Evolutionary conservation across 1,140 invertebrate genomes (phyloP), one percentile per base, ranked within the genome.

Genomic region (Lepidotrigona ventralis): DNA sequence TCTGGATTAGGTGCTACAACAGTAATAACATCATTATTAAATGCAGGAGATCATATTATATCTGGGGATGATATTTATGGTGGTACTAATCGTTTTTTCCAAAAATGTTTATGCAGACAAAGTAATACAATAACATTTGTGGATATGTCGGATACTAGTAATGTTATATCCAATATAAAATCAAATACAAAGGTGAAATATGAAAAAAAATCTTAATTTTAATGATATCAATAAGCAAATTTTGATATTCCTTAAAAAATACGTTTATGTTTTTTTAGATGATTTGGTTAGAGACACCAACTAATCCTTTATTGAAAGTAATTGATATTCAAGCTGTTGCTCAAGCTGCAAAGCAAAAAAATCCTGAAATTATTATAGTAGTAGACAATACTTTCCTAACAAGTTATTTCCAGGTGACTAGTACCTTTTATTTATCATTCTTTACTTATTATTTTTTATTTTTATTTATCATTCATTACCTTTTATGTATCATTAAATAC

Each of bases 321-420:
- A 96, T 97, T 39, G 99, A 99, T 92, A 98, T 99, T 83, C 95
- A 96, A 86, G 96, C 95, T 5, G 95, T 99, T 51, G 92, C 95
- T 2, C 95, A 97, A 84, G 89, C 97, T 51, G 95, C 96, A 1
- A 96, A 96, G 73, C 88, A 94, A 88, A 92, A 92, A 86, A 85
- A 94, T 86, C 90, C 97, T 79, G 95, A 97, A 56, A 96, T 98
- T 64, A 95, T 99, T 87, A 93, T 99, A 29, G 97, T 98, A 1
- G 98, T 99, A 4, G 99, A 99, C 91, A 99, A 99, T 92, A 99
- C 99, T 11, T 99, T 99, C 93, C 95, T 99, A 78, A 98, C 98
- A 12, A 95, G 98, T n/a, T 99, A 99, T 92, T 97, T 99, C 83
- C 98, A 99, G 94, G 96, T 96, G 92, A 92, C 79, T 89, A 64